phyloP scores from a whole-genome alignment of 2,113 vertebrate species.

The Rhabdomys dilectus region DNA sequence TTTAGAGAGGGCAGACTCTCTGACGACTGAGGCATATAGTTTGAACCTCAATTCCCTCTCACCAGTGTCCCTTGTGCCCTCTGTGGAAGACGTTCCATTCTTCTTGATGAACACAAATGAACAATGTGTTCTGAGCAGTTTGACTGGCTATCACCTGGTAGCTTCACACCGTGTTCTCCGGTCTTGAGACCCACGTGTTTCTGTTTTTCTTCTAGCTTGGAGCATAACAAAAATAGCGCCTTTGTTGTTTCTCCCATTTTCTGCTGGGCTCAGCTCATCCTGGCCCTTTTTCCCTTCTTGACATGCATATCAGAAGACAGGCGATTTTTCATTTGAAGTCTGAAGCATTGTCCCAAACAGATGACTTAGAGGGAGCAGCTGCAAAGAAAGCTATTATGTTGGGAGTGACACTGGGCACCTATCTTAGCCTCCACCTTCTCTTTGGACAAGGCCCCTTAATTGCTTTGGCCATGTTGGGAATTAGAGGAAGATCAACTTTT shows the following conservation, averaged over 20 bases:
- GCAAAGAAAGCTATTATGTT: constrained; percentile 5
- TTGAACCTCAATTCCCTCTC: background rate
- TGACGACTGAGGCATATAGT: background rate
- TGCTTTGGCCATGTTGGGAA: constrained; percentile 13
- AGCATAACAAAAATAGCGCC: constrained; percentile 56
- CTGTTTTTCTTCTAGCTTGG: constrained; percentile 18
- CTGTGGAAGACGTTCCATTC: background rate
- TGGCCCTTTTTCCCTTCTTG: constrained; percentile 61
- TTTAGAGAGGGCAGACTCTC: background rate
- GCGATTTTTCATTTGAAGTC: constrained; percentile 60
- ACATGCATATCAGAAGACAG: constrained; percentile 19
- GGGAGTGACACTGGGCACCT: background rate
- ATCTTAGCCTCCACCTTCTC: constrained; percentile 38
- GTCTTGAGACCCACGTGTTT: background rate
- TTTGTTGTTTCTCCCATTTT: constrained; percentile 27
- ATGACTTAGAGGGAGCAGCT: background rate
- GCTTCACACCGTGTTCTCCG: background rate
- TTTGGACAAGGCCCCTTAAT: constrained; percentile 15
- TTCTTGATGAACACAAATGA: background rate
- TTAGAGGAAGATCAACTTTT: constrained; percentile 27
- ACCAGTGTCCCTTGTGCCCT: background rate
- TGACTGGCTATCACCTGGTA: accelerated
- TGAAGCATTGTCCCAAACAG: background rate
- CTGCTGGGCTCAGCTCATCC: constrained; percentile 61
- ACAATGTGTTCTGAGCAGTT: background rate